Evolutionary conservation across 1,140 invertebrate species (phyloP).

Genomic region (Anastrepha obliqua): DNA sequence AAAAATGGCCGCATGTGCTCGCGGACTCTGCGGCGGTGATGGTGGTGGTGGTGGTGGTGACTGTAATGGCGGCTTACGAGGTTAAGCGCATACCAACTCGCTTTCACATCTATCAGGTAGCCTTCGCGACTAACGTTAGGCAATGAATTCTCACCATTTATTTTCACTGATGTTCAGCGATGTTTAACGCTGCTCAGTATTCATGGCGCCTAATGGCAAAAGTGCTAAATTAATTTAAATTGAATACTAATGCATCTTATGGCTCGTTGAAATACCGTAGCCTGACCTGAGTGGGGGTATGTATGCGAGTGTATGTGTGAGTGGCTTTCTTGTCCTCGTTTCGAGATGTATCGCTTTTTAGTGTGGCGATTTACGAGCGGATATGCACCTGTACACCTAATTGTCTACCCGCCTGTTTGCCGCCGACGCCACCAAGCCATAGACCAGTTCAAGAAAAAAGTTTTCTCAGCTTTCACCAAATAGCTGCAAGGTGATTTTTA

Average conservation of each 20-base stretch:
- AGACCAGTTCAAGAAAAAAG: neutral
- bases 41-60: neutral
- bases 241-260: conserved; percentile 33
- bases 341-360: neutral
- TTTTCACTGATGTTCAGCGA: neutral
- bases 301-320: neutral
- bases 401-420: neutral
- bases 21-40: neutral
- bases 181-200: neutral
- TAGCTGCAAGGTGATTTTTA: neutral
- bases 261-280: neutral
- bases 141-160: conserved; percentile 28
- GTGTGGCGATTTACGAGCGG: neutral
- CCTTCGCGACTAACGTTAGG: neutral
- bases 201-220: conserved; percentile 15
- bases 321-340: neutral
- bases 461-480: neutral
- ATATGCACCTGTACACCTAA: neutral
- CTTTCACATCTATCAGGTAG: neutral
- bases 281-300: neutral
- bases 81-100: neutral
- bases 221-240: conserved; percentile 49
- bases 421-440: neutral
- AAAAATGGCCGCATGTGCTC: neutral
- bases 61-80: neutral